Conservation (phyloP, 2,888 invertebrate genomes). For the Saturnia japonica region DNA sequence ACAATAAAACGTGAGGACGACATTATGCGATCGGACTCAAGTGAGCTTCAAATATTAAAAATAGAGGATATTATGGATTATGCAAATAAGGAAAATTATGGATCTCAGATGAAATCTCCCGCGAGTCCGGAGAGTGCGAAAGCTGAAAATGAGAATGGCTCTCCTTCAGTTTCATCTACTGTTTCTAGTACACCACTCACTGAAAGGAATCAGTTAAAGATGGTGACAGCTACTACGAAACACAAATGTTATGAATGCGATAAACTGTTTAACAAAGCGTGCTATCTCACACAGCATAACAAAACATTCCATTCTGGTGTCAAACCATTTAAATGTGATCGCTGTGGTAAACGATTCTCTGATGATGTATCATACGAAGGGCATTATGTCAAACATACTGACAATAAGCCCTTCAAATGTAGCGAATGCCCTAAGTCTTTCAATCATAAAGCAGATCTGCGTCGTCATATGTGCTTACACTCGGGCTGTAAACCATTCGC, state of each 20-base stretch:
- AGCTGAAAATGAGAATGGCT: conserved; percentile 63
- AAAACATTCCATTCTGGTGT: conserved; percentile 94
- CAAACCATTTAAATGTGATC: conserved; percentile 91
- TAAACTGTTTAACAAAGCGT: conserved; percentile 92
- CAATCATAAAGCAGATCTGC: conserved; percentile 94
- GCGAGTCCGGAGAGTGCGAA: conserved; percentile 75
- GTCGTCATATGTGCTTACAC: conserved; percentile 93
- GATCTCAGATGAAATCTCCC: conserved; percentile 74
- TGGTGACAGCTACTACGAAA: conserved; percentile 53
- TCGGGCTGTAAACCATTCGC: conserved; percentile 92
- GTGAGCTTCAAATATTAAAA: conserved; percentile 69
- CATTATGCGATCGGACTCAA: conserved; percentile 54
- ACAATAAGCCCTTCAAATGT: conserved; percentile 94
- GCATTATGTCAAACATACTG: conserved; percentile 89
- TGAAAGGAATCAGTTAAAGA: conserved; percentile 70
- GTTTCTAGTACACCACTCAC: conserved; percentile 69
- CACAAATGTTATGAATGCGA: conserved; percentile 91
- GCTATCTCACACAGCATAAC: conserved; percentile 95
- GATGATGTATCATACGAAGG: conserved; percentile 86
- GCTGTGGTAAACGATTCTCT: conserved; percentile 93
- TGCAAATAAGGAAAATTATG: conserved; percentile 79
- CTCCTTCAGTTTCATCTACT: conserved; percentile 68
- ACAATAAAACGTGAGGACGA: conserved; percentile 69
- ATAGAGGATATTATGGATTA: conserved; percentile 78
- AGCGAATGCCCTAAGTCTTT: conserved; percentile 92